Conservation (phyloP, 2,888 invertebrate species). For the Frankliniella fusca region DNA sequence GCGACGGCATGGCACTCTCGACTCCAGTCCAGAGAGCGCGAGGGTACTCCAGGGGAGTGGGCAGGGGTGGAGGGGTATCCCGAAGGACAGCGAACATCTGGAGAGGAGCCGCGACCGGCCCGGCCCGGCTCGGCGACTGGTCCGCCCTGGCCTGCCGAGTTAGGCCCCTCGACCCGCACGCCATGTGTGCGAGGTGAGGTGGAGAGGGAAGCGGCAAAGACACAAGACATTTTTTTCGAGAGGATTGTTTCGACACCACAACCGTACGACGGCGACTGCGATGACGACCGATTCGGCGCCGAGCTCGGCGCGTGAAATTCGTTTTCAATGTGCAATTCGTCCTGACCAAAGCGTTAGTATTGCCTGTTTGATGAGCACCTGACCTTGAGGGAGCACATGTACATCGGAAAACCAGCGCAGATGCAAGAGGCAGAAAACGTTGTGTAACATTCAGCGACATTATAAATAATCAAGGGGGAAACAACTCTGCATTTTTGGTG, state of each 20-base stretch:
- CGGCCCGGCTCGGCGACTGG: background rate
- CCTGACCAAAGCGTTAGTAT: background rate
- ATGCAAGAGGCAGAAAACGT: no score
- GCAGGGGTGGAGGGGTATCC: background rate
- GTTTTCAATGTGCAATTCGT: background rate
- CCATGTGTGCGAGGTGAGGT: background rate
- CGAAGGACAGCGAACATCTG: background rate
- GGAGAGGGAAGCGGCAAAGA: background rate
- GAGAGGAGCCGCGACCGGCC: background rate
- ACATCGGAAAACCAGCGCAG: no score
- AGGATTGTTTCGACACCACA: background rate
- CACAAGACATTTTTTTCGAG: background rate
- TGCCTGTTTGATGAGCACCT: background rate
- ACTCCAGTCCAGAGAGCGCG: no score
- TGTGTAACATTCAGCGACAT: background rate
- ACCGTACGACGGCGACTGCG: background rate
- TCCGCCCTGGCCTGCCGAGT: background rate
- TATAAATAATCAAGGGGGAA: background rate
- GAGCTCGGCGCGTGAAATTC: background rate
- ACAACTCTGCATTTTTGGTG: no score
- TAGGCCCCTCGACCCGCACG: background rate
- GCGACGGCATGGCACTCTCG: background rate
- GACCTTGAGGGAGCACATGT: background rate
- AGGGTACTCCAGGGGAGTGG: background rate
- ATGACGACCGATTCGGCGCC: background rate